phyloP scores from a whole-genome alignment of 2,888 invertebrate species.

The Coleophora deauratella region DNA sequence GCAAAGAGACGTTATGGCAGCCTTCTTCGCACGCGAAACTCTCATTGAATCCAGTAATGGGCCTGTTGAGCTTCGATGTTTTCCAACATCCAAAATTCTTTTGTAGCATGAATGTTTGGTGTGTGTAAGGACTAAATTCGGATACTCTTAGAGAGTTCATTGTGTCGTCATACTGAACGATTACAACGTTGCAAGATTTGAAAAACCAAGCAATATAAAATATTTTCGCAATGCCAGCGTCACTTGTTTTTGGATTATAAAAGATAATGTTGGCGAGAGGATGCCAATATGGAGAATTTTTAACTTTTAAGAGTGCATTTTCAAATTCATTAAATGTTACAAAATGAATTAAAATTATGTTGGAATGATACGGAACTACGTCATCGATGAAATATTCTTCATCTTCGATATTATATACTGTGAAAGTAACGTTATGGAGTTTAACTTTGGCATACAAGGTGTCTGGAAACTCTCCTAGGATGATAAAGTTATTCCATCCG shows the following conservation, averaged over 20 bases:
- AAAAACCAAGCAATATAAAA: conserved; percentile 50
- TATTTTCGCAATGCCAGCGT: conserved; percentile 31
- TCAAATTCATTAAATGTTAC: conserved; percentile 35
- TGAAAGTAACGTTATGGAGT: conserved; percentile 30
- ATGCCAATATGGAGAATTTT: conserved; percentile 42
- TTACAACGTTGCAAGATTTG: conserved; percentile 36
- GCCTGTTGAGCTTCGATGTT: conserved; percentile 33
- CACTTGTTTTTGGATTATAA: conserved; percentile 27
- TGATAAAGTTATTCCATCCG: conserved; percentile 44
- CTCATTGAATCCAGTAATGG: conserved; percentile 30
- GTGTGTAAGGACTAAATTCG: conserved; percentile 38
- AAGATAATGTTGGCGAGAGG: conserved; percentile 42
- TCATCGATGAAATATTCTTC: conserved; percentile 36
- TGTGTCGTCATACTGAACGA: conserved; percentile 36
- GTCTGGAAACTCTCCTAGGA: conserved; percentile 40
- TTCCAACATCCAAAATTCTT: conserved; percentile 45
- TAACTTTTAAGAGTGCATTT: conserved; percentile 31
- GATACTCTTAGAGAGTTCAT: conserved; percentile 25
- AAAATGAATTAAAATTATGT: conserved; percentile 36
- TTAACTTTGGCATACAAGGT: conserved; percentile 31
- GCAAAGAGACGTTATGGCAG: conserved; percentile 40
- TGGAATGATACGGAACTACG: conserved; percentile 36
- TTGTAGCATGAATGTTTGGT: conserved; percentile 28
- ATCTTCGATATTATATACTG: conserved; percentile 26
- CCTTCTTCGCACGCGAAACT: conserved; percentile 38